phyloP scores from a whole-genome alignment of 2,888 invertebrate genomes.

The Carcina quercana region DNA sequence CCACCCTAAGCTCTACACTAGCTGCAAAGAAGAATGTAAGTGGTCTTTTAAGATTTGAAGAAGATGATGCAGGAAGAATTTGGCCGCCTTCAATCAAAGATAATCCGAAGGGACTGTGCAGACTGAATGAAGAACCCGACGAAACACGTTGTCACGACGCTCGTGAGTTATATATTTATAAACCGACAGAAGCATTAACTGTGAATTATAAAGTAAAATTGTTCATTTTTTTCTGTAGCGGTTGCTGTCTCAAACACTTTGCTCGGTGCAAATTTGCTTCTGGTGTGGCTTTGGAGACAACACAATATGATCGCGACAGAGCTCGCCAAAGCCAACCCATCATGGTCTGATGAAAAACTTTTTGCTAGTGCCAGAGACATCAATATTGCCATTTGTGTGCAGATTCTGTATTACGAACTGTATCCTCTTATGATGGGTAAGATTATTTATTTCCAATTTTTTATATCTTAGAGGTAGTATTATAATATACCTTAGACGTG shows the following conservation, averaged over 20 bases:
- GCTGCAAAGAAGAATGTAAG: background rate
- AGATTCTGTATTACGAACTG: conserved; percentile 32
- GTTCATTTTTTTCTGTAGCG: conserved; percentile 15
- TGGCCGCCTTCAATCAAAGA: background rate
- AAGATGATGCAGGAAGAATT: background rate
- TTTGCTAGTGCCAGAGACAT: conserved; percentile 35
- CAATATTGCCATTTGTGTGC: conserved; percentile 27
- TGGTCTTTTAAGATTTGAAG: background rate
- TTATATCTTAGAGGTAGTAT: no score
- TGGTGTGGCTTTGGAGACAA: conserved; percentile 32
- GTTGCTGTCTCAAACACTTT: conserved; percentile 1
- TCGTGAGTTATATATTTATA: no score
- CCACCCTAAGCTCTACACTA: background rate
- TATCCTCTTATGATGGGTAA: conserved; percentile 30
- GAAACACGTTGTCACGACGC: background rate
- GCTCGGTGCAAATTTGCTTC: conserved; percentile 18
- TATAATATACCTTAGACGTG: no score
- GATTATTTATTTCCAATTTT: conserved; percentile 2
- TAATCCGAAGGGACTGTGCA: background rate
- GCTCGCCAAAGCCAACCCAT: conserved; percentile 28
- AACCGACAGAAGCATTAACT: no score
- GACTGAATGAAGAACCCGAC: background rate
- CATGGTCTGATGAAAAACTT: conserved; percentile 35
- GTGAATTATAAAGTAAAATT: no score
- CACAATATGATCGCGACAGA: conserved; percentile 32